These are phyloP conservation scores for Hippocampus abdominalis DNA, from an alignment of 2,113 vertebrate genomes.

Conservation along the genomic window DNA sequence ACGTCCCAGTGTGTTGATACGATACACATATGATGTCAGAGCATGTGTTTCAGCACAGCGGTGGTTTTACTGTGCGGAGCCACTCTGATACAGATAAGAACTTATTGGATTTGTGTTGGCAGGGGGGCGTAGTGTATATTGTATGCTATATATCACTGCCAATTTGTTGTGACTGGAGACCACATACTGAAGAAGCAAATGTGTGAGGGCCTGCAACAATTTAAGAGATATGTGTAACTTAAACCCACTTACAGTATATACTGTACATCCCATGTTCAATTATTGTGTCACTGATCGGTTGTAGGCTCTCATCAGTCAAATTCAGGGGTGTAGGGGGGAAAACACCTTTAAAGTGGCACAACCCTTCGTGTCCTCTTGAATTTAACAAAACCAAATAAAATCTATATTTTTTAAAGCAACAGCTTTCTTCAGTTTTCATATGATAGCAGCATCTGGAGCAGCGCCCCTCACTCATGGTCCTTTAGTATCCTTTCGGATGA, in stretches of 20 bases:
- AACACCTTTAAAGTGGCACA: background rate
- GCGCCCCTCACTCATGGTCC: background rate
- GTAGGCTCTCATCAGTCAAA: background rate
- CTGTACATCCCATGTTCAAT: background rate
- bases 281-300: background rate
- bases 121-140: conserved; percentile 2
- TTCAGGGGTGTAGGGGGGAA: no score
- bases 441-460: background rate
- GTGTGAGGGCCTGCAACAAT: conserved; percentile 1
- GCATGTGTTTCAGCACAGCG: conserved; percentile 46
- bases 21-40: conserved; percentile 50
- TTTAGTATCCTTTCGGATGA: background rate
- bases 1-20: conserved; percentile 34
- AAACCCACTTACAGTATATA: background rate
- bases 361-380: no score
- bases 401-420: no score
- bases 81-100: conserved; percentile 42
- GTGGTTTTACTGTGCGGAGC: conserved; percentile 40
- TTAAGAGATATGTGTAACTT: background rate
- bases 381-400: no score
- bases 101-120: conserved; percentile 33
- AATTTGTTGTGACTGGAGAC: conserved; percentile 3
- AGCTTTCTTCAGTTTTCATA: background rate
- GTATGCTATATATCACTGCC: conserved; percentile 4
- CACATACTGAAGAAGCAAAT: background rate